Base-by-base conservation (phyloP, 2,888 invertebrate species). In the Acleris emargana region DNA sequence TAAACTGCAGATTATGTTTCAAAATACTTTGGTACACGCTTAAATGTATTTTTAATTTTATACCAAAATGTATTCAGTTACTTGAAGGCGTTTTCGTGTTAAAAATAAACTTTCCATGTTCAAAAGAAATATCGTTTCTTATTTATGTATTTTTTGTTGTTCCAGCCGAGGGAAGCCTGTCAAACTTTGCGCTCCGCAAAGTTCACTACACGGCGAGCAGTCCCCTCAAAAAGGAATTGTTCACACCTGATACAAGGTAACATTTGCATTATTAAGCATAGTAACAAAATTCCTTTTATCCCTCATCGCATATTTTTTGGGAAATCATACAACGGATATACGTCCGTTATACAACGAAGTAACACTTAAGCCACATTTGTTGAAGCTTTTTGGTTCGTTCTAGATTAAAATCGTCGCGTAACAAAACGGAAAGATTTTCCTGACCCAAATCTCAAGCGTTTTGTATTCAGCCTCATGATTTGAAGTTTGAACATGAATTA, bases 141-240 rank as follows among this genome's bases (percentile, higher is more conserved):
- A 53, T 28, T 20, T 53, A 58, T 67, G 20, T 16, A 53, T 59
- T 59, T 76, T 75, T 73, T 75, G 84, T 88, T 88, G 83, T 96
- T 95, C 59, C 95, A 98, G 98, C 98, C 88, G 97, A 97, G 93
- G 96, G 98, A 83, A 97, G 97, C 94, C 96, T 98, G 91, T 96
- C 96, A 81, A 95, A 96, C 84, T 98, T 97, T 94, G 97, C 97
- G 75, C 86, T 94, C 77, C 94, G 95, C 84, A 96, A 95, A 91
- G 93, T 94, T 76, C 96, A 97, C 93, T 97, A 95, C 93, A 94
- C 93, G 83, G 94, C 95, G 76, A 93, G 94, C 80, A 95, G 95
- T 83, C 94, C 94, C 76, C 94, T 95, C 82, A 94, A 94, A 80
- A 94, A 95, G 77, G 94, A 94, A 77, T 94, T 98, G 75, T 98